These are phyloP conservation scores for Leptinotarsa haldemani DNA, from an alignment of 2,888 invertebrate genomes.

Conservation along the genomic window DNA sequence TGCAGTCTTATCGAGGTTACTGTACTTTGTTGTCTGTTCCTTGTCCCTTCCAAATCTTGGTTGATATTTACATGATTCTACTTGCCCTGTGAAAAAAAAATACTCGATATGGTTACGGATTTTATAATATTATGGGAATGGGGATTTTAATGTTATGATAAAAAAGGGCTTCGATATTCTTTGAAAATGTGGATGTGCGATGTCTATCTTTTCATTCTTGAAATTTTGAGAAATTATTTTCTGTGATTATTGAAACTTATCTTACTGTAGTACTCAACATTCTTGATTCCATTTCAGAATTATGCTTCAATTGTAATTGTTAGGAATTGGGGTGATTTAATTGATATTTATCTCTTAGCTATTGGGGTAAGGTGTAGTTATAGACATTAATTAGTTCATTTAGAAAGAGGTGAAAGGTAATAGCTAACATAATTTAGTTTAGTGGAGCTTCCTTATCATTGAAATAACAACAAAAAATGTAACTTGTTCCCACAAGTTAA, in stretches of 20 bases:
- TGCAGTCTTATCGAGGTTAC: background rate
- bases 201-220: background rate
- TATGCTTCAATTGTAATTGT: constrained; percentile 4
- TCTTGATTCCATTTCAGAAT: constrained; percentile 15
- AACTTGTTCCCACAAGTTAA: no score
- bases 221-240: constrained; percentile 1
- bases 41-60: background rate
- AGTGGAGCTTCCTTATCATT: background rate
- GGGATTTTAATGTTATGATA: background rate
- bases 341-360: background rate
- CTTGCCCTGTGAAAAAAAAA: no score
- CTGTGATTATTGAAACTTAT: background rate
- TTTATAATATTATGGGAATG: background rate
- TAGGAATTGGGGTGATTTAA: background rate
- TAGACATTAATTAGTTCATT: background rate
- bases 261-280: background rate
- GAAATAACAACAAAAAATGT: no score
- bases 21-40: constrained; percentile 20
- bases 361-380: background rate
- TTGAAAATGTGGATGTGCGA: no score
- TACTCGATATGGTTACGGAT: no score
- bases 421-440: background rate
- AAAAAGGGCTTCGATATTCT: no score
- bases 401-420: background rate
- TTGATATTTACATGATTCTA: background rate